Conservation (phyloP, 2,113 vertebrate species). For the Ctenomys sociabilis region DNA sequence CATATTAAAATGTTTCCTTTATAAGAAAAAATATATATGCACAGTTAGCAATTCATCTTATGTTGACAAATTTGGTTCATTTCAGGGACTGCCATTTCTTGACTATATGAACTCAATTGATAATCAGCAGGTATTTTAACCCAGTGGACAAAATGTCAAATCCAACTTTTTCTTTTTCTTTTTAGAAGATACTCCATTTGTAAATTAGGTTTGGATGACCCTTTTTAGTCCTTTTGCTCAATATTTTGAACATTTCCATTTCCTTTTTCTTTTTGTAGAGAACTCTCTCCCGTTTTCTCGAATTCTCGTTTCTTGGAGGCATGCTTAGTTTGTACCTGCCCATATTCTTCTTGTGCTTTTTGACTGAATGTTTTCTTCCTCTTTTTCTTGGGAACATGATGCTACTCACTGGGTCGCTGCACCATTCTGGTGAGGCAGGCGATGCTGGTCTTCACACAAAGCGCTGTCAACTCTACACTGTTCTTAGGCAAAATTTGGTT, state of each 20-base stretch:
- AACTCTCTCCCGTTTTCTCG: conserved; percentile 88
- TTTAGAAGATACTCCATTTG: too few relatives aligned
- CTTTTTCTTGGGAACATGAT: conserved; percentile 85
- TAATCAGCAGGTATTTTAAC: too few relatives aligned
- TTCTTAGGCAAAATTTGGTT: conserved; percentile 49
- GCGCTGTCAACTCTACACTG: not conserved
- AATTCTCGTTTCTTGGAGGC: conserved; percentile 92
- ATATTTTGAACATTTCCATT: conserved; percentile 91
- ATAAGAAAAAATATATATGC: too few relatives aligned
- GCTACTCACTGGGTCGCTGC: conserved; percentile 72
- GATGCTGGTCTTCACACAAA: conserved; percentile 59
- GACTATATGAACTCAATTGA: too few relatives aligned
- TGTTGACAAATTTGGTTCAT: too few relatives aligned
- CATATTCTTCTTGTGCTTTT: conserved; percentile 94
- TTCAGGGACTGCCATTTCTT: too few relatives aligned
- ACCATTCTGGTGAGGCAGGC: conserved; percentile 60
- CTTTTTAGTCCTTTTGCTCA: conserved; percentile 94
- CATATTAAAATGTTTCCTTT: not conserved
- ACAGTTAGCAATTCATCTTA: too few relatives aligned
- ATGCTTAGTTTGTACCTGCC: conserved; percentile 87
- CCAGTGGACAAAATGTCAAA: too few relatives aligned
- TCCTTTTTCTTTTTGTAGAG: conserved; percentile 95
- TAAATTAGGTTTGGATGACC: too few relatives aligned
- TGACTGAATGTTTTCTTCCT: conserved; percentile 92
- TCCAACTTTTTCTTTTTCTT: too few relatives aligned